Conservation (phyloP, 2,797 vertebrate species). For the Leptoclinus maculatus region DNA sequence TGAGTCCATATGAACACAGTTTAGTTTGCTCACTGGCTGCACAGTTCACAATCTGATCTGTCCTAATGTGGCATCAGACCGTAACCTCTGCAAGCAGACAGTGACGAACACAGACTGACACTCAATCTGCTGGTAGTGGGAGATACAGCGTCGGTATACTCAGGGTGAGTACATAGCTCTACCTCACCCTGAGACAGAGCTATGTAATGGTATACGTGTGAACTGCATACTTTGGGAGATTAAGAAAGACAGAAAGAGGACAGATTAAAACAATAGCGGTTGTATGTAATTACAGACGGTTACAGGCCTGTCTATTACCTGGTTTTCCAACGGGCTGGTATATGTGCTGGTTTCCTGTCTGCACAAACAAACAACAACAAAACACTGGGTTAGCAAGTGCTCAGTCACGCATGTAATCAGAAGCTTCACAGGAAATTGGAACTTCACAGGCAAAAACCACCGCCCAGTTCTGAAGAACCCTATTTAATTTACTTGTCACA, state of each 20-base stretch:
- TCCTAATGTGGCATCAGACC: constrained; percentile 41
- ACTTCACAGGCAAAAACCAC: constrained; percentile 37
- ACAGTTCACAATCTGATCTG: constrained; percentile 29
- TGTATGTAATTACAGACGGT: constrained; percentile 41
- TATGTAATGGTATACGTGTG: background rate
- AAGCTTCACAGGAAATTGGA: constrained; percentile 56
- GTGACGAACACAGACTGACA: constrained; percentile 12
- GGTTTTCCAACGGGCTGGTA: constrained; percentile 97
- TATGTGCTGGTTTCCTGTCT: constrained; percentile 97
- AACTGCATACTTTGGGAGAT: constrained; percentile 16
- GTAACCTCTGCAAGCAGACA: constrained; percentile 30
- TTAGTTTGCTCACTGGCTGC: constrained; percentile 18
- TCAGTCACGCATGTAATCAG: constrained; percentile 39
- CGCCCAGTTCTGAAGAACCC: constrained; percentile 32
- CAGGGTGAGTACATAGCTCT: background rate
- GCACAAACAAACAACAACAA: constrained; percentile 72
- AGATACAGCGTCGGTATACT: background rate
- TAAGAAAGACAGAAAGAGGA: constrained; percentile 11
- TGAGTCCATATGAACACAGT: constrained; percentile 34
- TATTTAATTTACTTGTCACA: constrained; percentile 55
- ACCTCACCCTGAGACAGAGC: constrained; percentile 2
- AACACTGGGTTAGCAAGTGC: constrained; percentile 58
- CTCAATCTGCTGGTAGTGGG: background rate
- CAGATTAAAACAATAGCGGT: constrained; percentile 40
- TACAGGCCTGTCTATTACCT: constrained; percentile 85